Evolutionary conservation across 2,888 invertebrate genomes (phyloP), one percentile per base, ranked within the genome.

Genomic region (Trypoxylon attenuatum): DNA sequence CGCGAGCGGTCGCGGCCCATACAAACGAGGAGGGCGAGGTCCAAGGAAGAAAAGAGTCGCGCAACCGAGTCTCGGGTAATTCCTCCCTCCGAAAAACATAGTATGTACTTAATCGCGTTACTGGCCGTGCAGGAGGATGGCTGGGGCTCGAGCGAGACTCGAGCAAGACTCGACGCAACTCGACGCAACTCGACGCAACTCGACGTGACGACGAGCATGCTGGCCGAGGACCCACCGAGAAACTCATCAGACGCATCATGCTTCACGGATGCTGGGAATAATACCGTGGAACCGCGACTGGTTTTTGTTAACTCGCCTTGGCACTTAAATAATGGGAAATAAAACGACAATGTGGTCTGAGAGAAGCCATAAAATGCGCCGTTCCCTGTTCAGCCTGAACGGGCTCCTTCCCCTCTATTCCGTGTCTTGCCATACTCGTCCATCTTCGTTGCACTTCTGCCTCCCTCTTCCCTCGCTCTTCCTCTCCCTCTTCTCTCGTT

Each of bases 251-350:
- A 53, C 62, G 59, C 49, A 67, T 58, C 61, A 42, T 45, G 46
- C 65, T 52, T 49, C 50, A 52, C 55, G 61, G 56, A 70, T 59
- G 59, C 64, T 56, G 69, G 65, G 67, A 76, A 72, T 73, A 62
- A 75, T 69, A 61, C 53, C 63, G 53, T 49, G 60, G 60, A 61
- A 64, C 55, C 46, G 66, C 60, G 64, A 57, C 59, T 59, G 68
- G 64, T 76, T 71, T 79, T 79, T 71, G 71, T 73, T 71, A 68
- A 61, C 69, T 69, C 54, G 58, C 65, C 61, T 64, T 66, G 69
- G 61, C 62, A 70, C 70, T 77, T 73, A 74, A 76, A 78, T 78
- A 75, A 78, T 69, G 70, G 71, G 56, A 70, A 77, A 72, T 78
- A 76, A 77, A 77, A 77, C 58, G 68, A 73, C 73, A 77, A 73